These are phyloP conservation scores for Xestia ashworthii DNA, from an alignment of 2,888 invertebrate genomes.

Conservation along the genomic window DNA sequence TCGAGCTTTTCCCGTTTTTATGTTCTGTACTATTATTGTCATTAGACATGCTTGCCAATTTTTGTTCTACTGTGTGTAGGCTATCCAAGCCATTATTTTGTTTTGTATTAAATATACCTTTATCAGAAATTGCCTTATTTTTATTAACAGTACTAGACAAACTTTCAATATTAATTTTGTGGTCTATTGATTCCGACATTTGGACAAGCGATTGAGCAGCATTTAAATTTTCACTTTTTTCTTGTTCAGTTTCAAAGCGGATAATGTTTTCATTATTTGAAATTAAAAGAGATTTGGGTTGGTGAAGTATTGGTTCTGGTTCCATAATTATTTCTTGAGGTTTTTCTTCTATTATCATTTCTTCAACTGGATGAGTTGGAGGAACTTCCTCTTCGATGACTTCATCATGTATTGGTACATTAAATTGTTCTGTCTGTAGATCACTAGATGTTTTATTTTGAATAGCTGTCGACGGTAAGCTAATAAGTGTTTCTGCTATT, in stretches of 20 bases:
- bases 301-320: conserved; percentile 45
- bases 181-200: conserved; percentile 88
- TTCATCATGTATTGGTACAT: conserved; percentile 54
- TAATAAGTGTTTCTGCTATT: conserved; percentile 88
- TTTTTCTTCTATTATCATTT: conserved; percentile 57
- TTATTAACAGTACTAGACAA: conserved; percentile 69
- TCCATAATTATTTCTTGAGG: conserved; percentile 48
- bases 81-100: conserved; percentile 75
- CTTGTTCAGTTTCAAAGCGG: conserved; percentile 86
- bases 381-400: conserved; percentile 68
- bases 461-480: conserved; percentile 84
- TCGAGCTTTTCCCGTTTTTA: conserved; percentile 71
- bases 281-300: conserved; percentile 63
- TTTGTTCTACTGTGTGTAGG: conserved; percentile 73
- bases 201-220: conserved; percentile 89
- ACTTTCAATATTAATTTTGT: conserved; percentile 77
- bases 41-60: conserved; percentile 72
- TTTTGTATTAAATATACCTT: conserved; percentile 63
- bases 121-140: conserved; percentile 69
- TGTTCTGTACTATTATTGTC: conserved; percentile 74
- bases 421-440: conserved; percentile 63
- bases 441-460: conserved; percentile 76
- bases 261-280: conserved; percentile 74
- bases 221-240: conserved; percentile 87
- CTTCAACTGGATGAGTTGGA: conserved; percentile 56